Conservation (phyloP, 2,113 vertebrate genomes). For the Phalacrocorax aristotelis region DNA sequence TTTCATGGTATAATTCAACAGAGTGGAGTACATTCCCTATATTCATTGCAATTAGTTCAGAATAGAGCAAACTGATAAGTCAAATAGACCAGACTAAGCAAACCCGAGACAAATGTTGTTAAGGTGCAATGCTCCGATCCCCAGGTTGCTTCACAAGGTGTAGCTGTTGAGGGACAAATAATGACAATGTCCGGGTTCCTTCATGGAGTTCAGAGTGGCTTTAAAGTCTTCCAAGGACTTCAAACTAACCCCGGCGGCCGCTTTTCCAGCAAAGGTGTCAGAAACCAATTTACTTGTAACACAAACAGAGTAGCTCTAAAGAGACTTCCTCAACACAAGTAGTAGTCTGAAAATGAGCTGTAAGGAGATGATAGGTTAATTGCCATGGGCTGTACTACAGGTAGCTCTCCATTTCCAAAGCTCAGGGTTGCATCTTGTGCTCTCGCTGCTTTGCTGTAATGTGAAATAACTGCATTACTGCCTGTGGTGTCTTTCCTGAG, state of each 20-base stretch:
- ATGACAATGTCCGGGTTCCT: neutral
- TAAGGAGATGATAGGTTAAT: neutral
- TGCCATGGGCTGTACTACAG: neutral
- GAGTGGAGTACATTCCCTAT: neutral
- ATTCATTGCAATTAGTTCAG: neutral
- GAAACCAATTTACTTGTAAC: conserved; percentile 9
- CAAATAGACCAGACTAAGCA: neutral
- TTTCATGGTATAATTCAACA: neutral
- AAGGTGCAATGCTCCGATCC: neutral
- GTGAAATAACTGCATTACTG: neutral
- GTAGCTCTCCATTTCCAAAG: neutral
- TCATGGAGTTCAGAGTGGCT: neutral
- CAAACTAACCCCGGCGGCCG: neutral
- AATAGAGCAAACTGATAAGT: neutral
- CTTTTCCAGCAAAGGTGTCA: neutral
- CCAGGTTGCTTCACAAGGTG: neutral
- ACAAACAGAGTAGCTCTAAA: neutral
- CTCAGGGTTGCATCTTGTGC: neutral
- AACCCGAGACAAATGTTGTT: neutral
- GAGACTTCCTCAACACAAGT: neutral
- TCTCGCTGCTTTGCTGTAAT: neutral
- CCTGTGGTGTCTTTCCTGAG: neutral
- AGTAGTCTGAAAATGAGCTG: neutral
- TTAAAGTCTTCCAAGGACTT: neutral
- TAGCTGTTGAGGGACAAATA: neutral